Base-by-base conservation (phyloP, 2,797 vertebrate species). In the Cyclura pinguis region DNA sequence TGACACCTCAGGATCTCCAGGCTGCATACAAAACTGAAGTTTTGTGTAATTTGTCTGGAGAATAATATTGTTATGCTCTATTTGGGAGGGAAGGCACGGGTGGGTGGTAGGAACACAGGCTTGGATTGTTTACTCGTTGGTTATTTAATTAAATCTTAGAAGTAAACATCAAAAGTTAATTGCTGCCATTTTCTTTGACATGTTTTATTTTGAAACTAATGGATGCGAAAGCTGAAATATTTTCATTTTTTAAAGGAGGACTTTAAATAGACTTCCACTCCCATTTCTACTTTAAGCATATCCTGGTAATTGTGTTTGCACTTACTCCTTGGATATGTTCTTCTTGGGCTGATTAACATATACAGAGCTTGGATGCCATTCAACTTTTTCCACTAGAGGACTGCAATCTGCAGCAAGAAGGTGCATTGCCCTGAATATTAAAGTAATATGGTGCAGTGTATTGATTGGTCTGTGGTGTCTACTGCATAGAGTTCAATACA, bases 121-220 rank as follows among this genome's bases (percentile, higher is more conserved):
- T 88, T 80, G 92, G 81, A 77, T 92, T 96, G 81, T 91, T 47
- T 94, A 91, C 85, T 85, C 90, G 69, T 91, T 85, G 83, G 35
- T 93, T 32, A 92, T 95, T 94, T 95, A 97, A 94, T 95, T 96
- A 95, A 96, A 96, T 85, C 89, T 93, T 59, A 88, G 82, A 94
- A 93, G 78, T 93, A 93, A 93, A 89, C 90, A 89, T 90, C 52
- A 80, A 80, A 84, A 95, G 59, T 93, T 95, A 89, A 95, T 90
- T 89, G 81, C 87, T 85, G 73, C 67, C 88, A 93, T 96, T 94
- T 95, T 91, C 80, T 88, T 67, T 91, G 9, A 0, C 91, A 52
- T 92, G 22, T 89, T 96, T 96, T 93, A 85, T 93, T 92, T 93
- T 93, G 86, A 83, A 88, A 87, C 67, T 92, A 93, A 94, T 91